Base-by-base conservation (phyloP, 2,888 invertebrate genomes). In the Cenopis cana region DNA sequence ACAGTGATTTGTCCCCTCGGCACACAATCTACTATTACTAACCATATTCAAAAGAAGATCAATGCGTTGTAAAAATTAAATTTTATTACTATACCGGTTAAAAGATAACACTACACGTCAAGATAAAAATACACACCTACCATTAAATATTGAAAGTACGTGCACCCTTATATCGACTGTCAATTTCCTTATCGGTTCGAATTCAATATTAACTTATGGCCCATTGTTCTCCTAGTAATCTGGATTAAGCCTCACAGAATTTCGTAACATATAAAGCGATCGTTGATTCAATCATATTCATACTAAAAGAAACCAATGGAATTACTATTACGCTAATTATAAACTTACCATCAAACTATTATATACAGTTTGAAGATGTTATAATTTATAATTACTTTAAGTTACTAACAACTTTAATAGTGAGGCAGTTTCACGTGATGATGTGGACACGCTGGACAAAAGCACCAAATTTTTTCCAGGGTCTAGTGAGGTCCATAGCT, bases 171-270 rank as follows among this genome's bases (percentile, higher is more conserved):
- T n/a, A 55, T 55, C 5, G 36, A 56, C 10, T 29, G 59, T 18
- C 50, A 24, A 52, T 52, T 52, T 52, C 10, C n/a, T 33, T 52
- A 64, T 64, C 52, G 38, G 33, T 59, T 33, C 18, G 29, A 52
- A 59, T 69, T 59, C 59, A 57, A 50, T 52, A 41, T 33, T 20
- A 36, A n/a, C 20, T 64, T 61, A 69, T 41, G 69, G 18, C 20
- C 69, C 57, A 69, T 69, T 69, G 69, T 69, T 59, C 36, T 50
- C 36, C 18, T 29, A 41, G 57, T 33, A 50, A 69, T 59, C 57
- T 50, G 20, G n/a, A 50, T 69, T 18, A 46, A 68, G 18, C 24
- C 20, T 57, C 50, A 52, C 12, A 14, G 1, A 14, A n/a, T 64
- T 64, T 52, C 64, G 38, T 38, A 64, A 64, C 20, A 38, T 9